Evolutionary conservation across 2,797 vertebrate genomes (phyloP).

Genomic region (Eidolon dupreanum): DNA sequence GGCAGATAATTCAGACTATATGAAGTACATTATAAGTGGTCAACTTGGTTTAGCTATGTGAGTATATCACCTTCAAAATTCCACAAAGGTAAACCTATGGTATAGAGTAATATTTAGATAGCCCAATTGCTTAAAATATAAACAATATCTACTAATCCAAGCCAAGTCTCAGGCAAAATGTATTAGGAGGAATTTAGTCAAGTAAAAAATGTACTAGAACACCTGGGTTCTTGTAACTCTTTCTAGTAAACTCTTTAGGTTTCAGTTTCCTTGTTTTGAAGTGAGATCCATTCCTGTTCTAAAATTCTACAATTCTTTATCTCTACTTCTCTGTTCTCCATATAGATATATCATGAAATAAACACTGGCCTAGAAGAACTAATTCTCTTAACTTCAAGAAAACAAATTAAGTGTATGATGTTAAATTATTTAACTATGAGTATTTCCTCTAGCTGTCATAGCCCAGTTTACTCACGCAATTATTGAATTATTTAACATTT

Average conservation of each 20-base stretch:
- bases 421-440: neutral
- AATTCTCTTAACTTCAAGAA: neutral
- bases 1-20: neutral
- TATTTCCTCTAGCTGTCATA: conserved; percentile 6
- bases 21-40: neutral
- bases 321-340: neutral
- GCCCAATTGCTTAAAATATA: neutral
- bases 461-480: neutral
- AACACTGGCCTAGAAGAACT: neutral
- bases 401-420: neutral
- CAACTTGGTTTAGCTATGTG: neutral
- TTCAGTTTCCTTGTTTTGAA: conserved; percentile 43
- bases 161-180: neutral
- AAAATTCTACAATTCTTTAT: conserved; percentile 12
- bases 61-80: conserved; percentile 10
- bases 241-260: conserved; percentile 5
- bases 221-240: neutral
- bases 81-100: neutral
- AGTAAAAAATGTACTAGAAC: neutral
- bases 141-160: conserved; percentile 27
- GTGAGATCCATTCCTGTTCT: neutral
- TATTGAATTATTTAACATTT: conserved; percentile 34
- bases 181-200: neutral
- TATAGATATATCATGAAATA: neutral
- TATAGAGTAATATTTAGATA: neutral